Evolutionary conservation across 2,888 invertebrate genomes (phyloP).

Genomic region (Scaptomyza caliginosa): DNA sequence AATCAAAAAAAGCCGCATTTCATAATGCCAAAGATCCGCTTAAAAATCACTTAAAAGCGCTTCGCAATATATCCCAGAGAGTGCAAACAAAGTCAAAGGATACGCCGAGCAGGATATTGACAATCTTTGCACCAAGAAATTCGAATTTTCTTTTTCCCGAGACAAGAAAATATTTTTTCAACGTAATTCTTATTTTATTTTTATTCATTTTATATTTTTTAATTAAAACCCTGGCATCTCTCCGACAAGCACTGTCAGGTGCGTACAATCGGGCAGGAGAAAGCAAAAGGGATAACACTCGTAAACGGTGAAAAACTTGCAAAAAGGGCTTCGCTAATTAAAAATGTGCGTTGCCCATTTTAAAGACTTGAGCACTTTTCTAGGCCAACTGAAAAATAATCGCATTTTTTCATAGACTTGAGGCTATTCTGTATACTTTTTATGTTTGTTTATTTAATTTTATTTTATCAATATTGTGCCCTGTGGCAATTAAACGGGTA

Average conservation of each 20-base stretch:
- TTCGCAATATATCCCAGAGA: not conserved
- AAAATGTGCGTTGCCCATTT: constrained; percentile 58
- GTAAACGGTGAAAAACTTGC: constrained; percentile 25
- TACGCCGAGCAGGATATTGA: constrained; percentile 33
- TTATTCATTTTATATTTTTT: constrained; percentile 61
- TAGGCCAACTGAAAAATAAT: constrained; percentile 54
- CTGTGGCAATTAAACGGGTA: not conserved
- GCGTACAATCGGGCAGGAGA: constrained; percentile 4
- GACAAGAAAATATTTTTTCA: constrained; percentile 44
- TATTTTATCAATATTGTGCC: not conserved
- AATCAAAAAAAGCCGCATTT: constrained; percentile 43
- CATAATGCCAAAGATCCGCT: constrained; percentile 28
- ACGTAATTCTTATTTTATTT: constrained; percentile 29
- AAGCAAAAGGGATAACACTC: constrained; percentile 29
- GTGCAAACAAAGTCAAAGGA: constrained; percentile 13
- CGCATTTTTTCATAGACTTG: constrained; percentile 60
- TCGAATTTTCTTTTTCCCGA: constrained; percentile 4
- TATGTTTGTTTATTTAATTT: constrained; percentile 15
- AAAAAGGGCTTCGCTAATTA: constrained; percentile 65
- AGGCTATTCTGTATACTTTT: constrained; percentile 22
- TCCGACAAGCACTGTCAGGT: constrained; percentile 33
- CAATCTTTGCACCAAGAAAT: constrained; percentile 11
- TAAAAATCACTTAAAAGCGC: constrained; percentile 14
- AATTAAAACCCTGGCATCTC: constrained; percentile 58
- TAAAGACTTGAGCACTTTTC: constrained; percentile 42